Conservation (phyloP, 1,140 invertebrate genomes). For the Hypothenemus hampei region DNA sequence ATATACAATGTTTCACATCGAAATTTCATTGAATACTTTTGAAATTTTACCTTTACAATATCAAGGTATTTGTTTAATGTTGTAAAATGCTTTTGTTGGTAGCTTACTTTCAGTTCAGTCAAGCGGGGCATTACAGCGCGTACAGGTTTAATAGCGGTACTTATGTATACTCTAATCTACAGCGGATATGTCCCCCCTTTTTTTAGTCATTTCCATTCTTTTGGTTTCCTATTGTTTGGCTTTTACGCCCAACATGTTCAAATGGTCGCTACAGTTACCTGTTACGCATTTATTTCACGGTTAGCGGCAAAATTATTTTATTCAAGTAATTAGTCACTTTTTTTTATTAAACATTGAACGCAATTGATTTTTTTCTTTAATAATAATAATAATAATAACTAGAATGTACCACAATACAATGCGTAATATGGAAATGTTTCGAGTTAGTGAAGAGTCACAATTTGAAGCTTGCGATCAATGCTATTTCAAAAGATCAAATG, state of each 20-base stretch:
- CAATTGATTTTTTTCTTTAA: neutral
- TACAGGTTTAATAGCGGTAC: constrained; percentile 8
- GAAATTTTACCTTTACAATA: too few species aligned
- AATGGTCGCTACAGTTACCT: constrained; percentile 2
- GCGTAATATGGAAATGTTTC: constrained; percentile 20
- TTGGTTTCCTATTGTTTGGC: constrained; percentile 6
- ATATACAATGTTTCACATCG: too few species aligned
- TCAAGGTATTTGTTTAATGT: too few species aligned
- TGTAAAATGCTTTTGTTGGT: neutral
- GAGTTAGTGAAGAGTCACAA: neutral
- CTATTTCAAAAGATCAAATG: constrained; percentile 31
- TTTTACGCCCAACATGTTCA: constrained; percentile 5
- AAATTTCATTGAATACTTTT: too few species aligned
- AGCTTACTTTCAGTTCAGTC: constrained; percentile 5
- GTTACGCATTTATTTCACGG: neutral
- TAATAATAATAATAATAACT: neutral
- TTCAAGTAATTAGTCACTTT: neutral
- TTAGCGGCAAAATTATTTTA: neutral
- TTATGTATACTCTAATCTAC: constrained; percentile 9
- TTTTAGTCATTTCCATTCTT: constrained; percentile 11
- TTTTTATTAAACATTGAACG: too few species aligned
- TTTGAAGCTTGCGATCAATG: constrained; percentile 24
- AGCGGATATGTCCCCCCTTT: constrained; percentile 20
- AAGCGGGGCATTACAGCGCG: constrained; percentile 14
- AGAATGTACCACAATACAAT: constrained; percentile 2